Evolutionary conservation across 2,113 vertebrate genomes (phyloP), one percentile per base, ranked within the genome.

Genomic region (Sinocyclocheilus maitianheensis): DNA sequence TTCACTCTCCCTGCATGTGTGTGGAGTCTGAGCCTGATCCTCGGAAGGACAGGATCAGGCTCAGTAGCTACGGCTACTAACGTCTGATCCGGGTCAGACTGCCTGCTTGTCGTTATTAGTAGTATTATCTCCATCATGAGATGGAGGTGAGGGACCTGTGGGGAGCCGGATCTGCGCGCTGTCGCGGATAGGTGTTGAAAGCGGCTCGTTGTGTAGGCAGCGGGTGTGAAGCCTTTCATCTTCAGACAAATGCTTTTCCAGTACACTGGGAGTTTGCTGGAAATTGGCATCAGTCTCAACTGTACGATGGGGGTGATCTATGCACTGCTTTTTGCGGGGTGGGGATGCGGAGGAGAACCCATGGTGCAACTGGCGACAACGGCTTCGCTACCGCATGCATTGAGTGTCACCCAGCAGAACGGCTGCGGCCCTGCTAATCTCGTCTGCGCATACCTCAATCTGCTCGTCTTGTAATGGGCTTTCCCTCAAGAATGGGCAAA

Each of bases 151-250:
- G 77, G 80, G 58, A 75, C 63, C 60, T 58, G 74, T 63, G 26
- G 83, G 48, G 48, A 84, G 85, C 81, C 80, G 69, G 83, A 85
- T 81, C 91, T 43, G 67, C 90, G 91, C 90, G 91, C 92, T 91
- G 93, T 94, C 92, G 89, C 93, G 89, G 93, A 91, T 94, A 94
- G 93, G 93, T 94, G 94, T 94, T 92, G 92, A 93, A 90, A 92
- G 92, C 89, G 87, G 88, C 80, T 94, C 89, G 90, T 91, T 91
- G 93, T 93, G 94, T 93, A 94, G 94, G 94, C 93, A 93, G 93
- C 90, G 93, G 92, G 93, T 93, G 94, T 94, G 93, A 95, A 95
- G 93, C 91, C 94, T 94, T 94, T 95, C 91, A 94, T 95, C 93
- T 95, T 89, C 86, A 95, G 91, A 95, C 91, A 92, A 93, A 94